Conservation (phyloP, 2,888 invertebrate species). For the Pterobdella sp. region DNA sequence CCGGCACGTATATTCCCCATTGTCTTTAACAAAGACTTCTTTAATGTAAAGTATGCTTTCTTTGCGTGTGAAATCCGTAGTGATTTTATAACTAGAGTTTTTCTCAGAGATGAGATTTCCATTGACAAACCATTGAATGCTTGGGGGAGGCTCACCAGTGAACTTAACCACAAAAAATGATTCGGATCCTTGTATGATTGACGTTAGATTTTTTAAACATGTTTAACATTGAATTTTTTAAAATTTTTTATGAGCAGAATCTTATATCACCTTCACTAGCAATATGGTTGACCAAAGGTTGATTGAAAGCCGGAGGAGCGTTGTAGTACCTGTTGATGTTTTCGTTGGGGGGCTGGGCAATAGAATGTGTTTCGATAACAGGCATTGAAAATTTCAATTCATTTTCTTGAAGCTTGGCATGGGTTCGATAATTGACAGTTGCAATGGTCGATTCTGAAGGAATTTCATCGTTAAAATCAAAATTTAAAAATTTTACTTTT, state of each 20-base stretch:
- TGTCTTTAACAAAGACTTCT: conserved; percentile 21
- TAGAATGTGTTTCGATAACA: conserved; percentile 15
- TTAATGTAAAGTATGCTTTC: conserved; percentile 27
- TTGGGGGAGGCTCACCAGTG: conserved; percentile 20
- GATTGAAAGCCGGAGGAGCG: conserved; percentile 16
- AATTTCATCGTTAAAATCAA: background rate
- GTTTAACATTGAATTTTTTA: background rate
- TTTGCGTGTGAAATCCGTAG: conserved; percentile 18
- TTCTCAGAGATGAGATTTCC: conserved; percentile 24
- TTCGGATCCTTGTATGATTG: conserved; percentile 18
- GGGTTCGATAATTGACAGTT: background rate
- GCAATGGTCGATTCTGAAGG: background rate
- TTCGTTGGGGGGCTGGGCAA: conserved; percentile 14
- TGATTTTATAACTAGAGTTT: conserved; percentile 18
- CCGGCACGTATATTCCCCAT: conserved; percentile 26
- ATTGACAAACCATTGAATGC: conserved; percentile 27
- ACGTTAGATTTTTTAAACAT: background rate
- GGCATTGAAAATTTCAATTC: conserved; percentile 22
- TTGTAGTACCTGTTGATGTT: conserved; percentile 18
- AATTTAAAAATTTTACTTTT: background rate
- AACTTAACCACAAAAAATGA: conserved; percentile 24
- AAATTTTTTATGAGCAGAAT: background rate
- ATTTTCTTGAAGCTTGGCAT: background rate
- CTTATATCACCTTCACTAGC: conserved; percentile 11
- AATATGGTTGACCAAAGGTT: conserved; percentile 25